Percentiles rank a stretch among this genome's conserved stretches.
phyloP scores from a whole-genome alignment of 2,888 invertebrate species.

The Parnassius mnemosyne region DNA sequence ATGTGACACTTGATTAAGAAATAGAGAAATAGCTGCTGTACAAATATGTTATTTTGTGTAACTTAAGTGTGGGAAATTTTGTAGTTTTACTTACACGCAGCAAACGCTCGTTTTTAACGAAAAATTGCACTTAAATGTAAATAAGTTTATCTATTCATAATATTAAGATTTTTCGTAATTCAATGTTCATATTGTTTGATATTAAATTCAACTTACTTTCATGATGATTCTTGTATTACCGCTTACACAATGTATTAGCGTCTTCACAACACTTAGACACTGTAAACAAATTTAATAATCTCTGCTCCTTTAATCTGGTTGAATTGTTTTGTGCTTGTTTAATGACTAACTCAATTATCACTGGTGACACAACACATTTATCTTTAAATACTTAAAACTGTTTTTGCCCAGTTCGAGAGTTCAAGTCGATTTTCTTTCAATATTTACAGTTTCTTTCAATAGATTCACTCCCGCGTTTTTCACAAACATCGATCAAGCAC shows the following conservation, averaged over 20 bases:
- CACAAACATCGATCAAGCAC: background rate
- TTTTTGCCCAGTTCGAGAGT: background rate
- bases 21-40: background rate
- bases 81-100: too few relatives aligned
- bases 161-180: too few relatives aligned
- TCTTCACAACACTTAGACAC: conserved; percentile 11
- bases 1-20: background rate
- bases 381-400: background rate
- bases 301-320: too few relatives aligned
- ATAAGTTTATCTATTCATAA: too few relatives aligned
- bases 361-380: conserved; percentile 14
- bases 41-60: too few relatives aligned
- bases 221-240: conserved; percentile 18
- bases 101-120: too few relatives aligned
- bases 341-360: conserved; percentile 12
- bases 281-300: conserved; percentile 1
- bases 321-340: background rate
- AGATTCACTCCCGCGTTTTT: conserved; percentile 3
- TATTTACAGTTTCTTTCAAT: background rate
- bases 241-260: conserved; percentile 12
- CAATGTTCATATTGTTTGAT: background rate
- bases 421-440: background rate
- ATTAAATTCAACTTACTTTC: conserved; percentile 20
- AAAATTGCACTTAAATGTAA: too few relatives aligned
- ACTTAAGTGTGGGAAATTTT: too few relatives aligned